Evolutionary conservation across 2,888 invertebrate genomes (phyloP), one percentile per base, ranked within the genome.

Genomic region (Micropterix aruncella): DNA sequence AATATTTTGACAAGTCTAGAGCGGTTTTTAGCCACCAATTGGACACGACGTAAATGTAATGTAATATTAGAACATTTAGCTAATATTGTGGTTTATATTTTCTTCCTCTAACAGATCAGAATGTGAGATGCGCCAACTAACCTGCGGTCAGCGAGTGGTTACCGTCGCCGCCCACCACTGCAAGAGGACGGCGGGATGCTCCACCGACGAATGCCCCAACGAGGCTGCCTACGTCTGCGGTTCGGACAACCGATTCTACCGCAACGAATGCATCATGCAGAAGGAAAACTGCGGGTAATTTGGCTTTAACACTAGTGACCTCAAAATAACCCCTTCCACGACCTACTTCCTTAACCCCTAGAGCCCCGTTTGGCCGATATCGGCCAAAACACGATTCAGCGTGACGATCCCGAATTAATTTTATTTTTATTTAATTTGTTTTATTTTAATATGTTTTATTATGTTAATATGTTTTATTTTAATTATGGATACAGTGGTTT

Each of bases 191-290:
- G 86, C 88, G 1, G 77, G 83, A 36, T 92, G 92, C 65, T 79
- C 83, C 55, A 63, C 68, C 3, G 70, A 76, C 53, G 80, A 82
- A 57, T 87, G 86, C 56, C 75, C 77, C 16, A 76, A 77, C 46
- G 79, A 79, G 16, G 75, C 80, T n/a, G 80, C 80, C 49, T 90
- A 88, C 58, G 87, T 91, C 42, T 92, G 92, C 60, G 90, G 88
- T 27, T 90, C 89, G 5, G 91, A 92, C 63, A 89, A 88, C 63
- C 80, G 88, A 58, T 85, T 92, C 60, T 91, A 92, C 64, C 80
- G 83, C 56, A 90, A 85, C 61, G 87, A 89, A 65, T 92, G 92
- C 57, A 80, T 89, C 59, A 92, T 92, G 91, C 87, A 85, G 62
- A 79, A 84, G 59, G 84, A 84, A 58, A 91, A 91, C 59, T 92